These are phyloP conservation scores for Cebus imitator DNA, from an alignment of 2,113 vertebrate genomes.

Conservation along the genomic window DNA sequence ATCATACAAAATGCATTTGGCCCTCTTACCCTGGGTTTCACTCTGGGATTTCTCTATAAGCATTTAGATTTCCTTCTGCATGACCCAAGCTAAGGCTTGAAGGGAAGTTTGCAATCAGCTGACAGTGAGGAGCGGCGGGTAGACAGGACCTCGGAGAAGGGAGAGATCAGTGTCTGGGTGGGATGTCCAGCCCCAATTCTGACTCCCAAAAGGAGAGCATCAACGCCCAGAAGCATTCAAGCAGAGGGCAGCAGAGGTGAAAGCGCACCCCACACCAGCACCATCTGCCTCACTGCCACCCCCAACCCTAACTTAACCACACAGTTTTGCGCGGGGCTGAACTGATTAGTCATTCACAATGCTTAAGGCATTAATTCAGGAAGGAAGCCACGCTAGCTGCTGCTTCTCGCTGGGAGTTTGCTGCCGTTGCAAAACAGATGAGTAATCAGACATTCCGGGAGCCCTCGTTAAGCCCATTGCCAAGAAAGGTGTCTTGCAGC, in stretches of 20 bases:
- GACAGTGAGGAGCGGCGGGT: not conserved
- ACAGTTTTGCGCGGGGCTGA: not conserved
- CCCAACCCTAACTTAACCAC: conserved; percentile 12
- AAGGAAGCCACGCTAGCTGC: conserved; percentile 73
- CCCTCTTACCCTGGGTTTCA: not conserved
- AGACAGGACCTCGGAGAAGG: not conserved
- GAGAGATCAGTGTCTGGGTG: not conserved
- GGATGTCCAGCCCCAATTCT: not conserved
- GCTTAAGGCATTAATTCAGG: conserved; percentile 69
- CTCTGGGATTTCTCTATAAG: not conserved
- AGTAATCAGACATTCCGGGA: conserved; percentile 68
- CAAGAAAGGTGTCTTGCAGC: conserved; percentile 67
- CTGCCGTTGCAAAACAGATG: conserved; percentile 67
- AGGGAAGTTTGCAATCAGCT: not conserved
- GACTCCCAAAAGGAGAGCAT: not conserved
- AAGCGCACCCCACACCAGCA: not conserved
- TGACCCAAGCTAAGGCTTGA: not conserved
- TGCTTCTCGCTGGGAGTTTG: conserved; percentile 29
- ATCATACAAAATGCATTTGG: not conserved
- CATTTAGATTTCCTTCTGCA: not conserved
- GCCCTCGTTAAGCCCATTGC: conserved; percentile 42
- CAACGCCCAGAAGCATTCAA: not conserved
- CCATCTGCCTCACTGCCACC: not conserved
- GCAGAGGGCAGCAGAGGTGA: not conserved
- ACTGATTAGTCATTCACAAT: conserved; percentile 46